Percentiles rank a stretch among this genome's conserved stretches.
These are phyloP conservation scores for Epinephelus cyanopodus DNA, from an alignment of 2,113 vertebrate species.

Conservation along the genomic window DNA sequence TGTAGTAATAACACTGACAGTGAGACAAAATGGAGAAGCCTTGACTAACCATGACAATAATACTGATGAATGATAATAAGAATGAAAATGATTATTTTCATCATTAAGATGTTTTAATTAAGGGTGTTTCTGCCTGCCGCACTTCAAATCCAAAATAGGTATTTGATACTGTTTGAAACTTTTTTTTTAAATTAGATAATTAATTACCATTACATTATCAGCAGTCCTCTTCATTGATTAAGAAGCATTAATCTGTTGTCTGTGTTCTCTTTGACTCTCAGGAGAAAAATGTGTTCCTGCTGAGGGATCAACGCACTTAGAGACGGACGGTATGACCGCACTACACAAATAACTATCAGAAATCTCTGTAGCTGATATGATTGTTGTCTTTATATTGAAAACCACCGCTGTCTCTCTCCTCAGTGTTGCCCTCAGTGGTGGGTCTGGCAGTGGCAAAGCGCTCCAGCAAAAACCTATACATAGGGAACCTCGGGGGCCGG, in stretches of 20 bases:
- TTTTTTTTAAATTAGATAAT: neutral
- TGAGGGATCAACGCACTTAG: slow-evolving; percentile 72
- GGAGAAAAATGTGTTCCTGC: slow-evolving; percentile 76
- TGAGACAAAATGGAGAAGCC: neutral
- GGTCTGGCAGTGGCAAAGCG: slow-evolving; percentile 87
- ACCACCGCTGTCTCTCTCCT: neutral
- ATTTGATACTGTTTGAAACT: no score
- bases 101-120: neutral
- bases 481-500: slow-evolving; percentile 85
- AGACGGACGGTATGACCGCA: slow-evolving; percentile 77
- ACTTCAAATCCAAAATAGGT: no score
- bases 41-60: neutral
- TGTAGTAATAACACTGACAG: neutral
- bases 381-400: neutral
- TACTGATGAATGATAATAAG: neutral
- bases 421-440: slow-evolving; percentile 84
- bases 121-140: no score
- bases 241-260: neutral
- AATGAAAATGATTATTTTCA: neutral
- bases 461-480: slow-evolving; percentile 81
- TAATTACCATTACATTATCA: neutral
- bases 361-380: neutral
- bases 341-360: neutral
- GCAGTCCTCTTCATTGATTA: neutral
- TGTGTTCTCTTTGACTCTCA: slow-evolving; percentile 55